Evolutionary conservation across 2,797 vertebrate genomes (phyloP).

Genomic region (Taeniopygia guttata): DNA sequence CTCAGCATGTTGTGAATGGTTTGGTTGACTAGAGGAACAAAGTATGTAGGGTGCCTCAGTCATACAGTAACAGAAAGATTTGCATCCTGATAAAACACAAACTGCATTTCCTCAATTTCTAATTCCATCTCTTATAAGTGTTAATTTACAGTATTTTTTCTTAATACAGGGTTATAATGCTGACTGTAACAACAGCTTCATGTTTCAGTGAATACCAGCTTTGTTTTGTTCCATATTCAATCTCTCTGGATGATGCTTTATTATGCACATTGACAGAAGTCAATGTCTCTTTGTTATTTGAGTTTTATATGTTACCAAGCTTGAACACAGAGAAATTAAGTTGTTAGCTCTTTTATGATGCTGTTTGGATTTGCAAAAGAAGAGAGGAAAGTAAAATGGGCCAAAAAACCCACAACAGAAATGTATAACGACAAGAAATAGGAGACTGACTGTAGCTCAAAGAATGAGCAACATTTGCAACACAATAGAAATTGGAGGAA

Average conservation of each 20-base stretch:
- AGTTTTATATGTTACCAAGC: conserved; percentile 18
- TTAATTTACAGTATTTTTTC: conserved; percentile 30
- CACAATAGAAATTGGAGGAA: neutral
- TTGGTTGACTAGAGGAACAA: neutral
- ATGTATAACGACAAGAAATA: neutral
- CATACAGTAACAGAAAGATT: neutral
- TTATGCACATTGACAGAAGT: conserved; percentile 19
- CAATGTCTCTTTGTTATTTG: conserved; percentile 31
- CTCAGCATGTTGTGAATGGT: neutral
- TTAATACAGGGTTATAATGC: neutral
- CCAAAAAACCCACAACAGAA: neutral
- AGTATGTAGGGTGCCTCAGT: neutral
- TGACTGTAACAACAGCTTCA: neutral
- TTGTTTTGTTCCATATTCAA: neutral
- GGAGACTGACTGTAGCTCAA: neutral
- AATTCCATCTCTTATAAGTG: conserved; percentile 6
- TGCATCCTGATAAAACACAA: neutral
- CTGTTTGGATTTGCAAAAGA: neutral
- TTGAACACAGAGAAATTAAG: conserved; percentile 30
- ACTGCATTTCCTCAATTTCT: neutral
- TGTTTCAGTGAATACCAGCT: conserved; percentile 5
- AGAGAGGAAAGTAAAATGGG: neutral
- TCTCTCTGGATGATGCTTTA: conserved; percentile 17
- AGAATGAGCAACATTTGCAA: neutral
- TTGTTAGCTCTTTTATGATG: conserved; percentile 47